phyloP scores from a whole-genome alignment of 2,888 invertebrate species.

The Anaspis maculata region DNA sequence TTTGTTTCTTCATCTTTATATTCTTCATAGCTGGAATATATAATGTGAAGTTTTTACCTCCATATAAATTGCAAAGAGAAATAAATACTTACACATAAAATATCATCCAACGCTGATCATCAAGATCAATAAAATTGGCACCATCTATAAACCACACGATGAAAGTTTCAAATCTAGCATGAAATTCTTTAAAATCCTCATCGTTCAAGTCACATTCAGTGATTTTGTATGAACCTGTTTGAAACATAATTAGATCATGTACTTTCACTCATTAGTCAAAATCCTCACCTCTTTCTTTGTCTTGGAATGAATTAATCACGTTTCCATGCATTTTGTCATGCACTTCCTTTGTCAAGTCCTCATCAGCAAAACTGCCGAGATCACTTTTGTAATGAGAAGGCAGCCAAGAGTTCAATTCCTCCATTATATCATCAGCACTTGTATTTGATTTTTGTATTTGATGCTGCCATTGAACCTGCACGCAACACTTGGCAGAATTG shows the following conservation, averaged over 20 bases:
- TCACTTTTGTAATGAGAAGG: conserved; percentile 6
- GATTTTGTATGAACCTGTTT: conserved; percentile 57
- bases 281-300: conserved; percentile 11
- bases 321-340: conserved; percentile 30
- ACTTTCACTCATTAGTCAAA: conserved; percentile 1
- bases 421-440: conserved; percentile 30
- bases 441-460: too few species aligned
- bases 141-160: conserved; percentile 95
- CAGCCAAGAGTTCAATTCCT: conserved; percentile 30
- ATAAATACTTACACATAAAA: conserved; percentile 61
- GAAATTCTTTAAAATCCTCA: conserved; percentile 69
- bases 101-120: conserved; percentile 87
- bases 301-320: conserved; percentile 22
- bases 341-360: conserved; percentile 24
- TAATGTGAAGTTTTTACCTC: conserved; percentile 4
- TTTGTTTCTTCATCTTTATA: conserved; percentile 52
- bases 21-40: conserved; percentile 58
- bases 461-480: too few species aligned
- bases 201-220: conserved; percentile 64
- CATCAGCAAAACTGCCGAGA: too few species aligned
- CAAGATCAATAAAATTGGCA: conserved; percentile 85
- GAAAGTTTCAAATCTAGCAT: conserved; percentile 81
- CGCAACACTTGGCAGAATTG: conserved; percentile 51
- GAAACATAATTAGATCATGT: conserved; percentile 1
- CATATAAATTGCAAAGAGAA: conserved; percentile 2